Conservation (phyloP, 2,113 vertebrate species). For the Alethe diademata region DNA sequence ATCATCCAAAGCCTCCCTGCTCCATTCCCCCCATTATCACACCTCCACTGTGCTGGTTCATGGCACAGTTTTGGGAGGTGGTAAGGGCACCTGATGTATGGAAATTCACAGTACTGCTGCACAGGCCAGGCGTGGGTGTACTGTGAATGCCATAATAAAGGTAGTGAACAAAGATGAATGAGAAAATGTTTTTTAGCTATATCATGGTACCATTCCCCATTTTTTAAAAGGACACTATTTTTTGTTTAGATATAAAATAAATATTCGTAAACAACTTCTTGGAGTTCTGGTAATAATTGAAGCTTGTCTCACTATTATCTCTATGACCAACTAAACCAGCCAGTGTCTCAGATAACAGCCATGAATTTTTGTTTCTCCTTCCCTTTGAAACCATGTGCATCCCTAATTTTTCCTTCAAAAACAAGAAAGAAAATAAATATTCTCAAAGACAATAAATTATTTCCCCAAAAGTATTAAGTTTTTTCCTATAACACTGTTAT, state of each 20-base stretch:
- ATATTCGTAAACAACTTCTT: background rate
- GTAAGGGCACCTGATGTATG: background rate
- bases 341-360: background rate
- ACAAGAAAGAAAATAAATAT: background rate
- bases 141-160: background rate
- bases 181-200: background rate
- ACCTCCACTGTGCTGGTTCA: background rate
- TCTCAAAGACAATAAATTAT: background rate
- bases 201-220: rapidly evolving
- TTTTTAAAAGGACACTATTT: background rate
- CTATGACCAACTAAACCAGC: background rate
- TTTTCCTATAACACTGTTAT: background rate
- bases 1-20: background rate
- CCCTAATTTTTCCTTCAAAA: background rate
- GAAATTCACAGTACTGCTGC: background rate
- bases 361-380: background rate
- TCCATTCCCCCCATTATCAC: background rate
- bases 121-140: background rate
- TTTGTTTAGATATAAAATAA: background rate
- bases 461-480: background rate
- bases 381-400: background rate
- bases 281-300: background rate
- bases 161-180: background rate
- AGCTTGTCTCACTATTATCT: background rate
- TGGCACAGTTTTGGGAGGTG: background rate